Evolutionary conservation across 2,888 invertebrate species (phyloP), one percentile per base, ranked within the genome.

Genomic region (Protophormia terraenovae): DNA sequence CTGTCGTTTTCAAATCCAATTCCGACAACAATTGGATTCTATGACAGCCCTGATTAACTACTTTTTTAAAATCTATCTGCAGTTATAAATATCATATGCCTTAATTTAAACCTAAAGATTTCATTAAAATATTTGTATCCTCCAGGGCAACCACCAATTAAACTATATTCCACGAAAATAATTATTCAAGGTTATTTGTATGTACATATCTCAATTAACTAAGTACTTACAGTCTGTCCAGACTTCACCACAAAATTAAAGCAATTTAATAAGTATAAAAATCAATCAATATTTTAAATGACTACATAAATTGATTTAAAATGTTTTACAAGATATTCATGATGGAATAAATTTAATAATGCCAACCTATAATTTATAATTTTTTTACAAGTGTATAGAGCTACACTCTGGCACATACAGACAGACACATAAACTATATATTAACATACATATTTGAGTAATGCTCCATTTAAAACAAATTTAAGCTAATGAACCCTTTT

Each of bases 401-500:
- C n/a, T n/a, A 72, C 45, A 55, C 8, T 12, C 4, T 38, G 3
- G 29, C 14, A 60, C 7, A 60, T 45, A 8, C 32, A 16, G 3
- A 12, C 24, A 16, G 12, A 1, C 14, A 72, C 32, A 69, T 27
- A n/a, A 35, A 45, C 8, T 22, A 41, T 27, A 2, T 55, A 16
- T 47, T 24, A 53, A 62, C 16, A 35, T 35, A 38, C 58, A 50
- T 47, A 75, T 62, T 77, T 71, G 60, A 78, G 81, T 60, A 75
- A 69, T 82, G 78, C 67, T 69, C 78, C 82, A 85, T 82, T 85
- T 85, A 85, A 82, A 75, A 82, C 75, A 82, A 78, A 85, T 82
- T 85, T 85, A 78, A 85, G 81, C 81, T 85, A 85, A 85, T 85
- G 81, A 85, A 85, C 81, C 85, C 85, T 82, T 85, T 85, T 85